A percentile compares a stretch with the other conserved stretches of the same genome.
Conservation (phyloP, 1,140 invertebrate species). For the Aphelinus atriplicis region DNA sequence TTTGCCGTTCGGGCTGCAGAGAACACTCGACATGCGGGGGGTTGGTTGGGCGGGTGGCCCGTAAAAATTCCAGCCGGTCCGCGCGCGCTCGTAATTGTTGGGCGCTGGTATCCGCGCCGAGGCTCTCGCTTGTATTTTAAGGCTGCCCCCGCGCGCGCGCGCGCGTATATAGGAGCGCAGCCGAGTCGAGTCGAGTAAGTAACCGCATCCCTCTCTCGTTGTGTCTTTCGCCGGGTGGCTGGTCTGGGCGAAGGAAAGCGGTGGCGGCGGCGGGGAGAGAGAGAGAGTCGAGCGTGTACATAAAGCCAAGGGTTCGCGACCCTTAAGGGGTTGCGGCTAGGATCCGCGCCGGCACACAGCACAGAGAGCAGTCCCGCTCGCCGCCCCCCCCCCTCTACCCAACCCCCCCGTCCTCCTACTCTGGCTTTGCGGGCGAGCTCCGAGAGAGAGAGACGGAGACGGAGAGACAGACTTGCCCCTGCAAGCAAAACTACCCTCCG, state of each 20-base stretch:
- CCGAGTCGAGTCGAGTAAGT: not conserved
- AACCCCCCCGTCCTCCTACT: constrained; percentile 26
- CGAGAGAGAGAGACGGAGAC: too few relatives aligned
- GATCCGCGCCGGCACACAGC: constrained; percentile 50
- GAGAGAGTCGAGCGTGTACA: constrained; percentile 49
- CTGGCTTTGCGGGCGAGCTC: constrained; percentile 38
- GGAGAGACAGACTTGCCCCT: not conserved
- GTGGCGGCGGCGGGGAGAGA: not conserved
- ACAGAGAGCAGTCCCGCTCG: not conserved
- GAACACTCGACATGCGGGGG: too few relatives aligned
- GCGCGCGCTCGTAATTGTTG: constrained; percentile 57
- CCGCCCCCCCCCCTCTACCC: not conserved
- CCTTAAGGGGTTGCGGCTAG: constrained; percentile 68
- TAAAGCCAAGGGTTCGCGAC: constrained; percentile 61
- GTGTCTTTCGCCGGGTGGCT: not conserved
- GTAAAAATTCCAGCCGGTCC: constrained; percentile 56
- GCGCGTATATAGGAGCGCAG: not conserved
- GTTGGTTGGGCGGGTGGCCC: constrained; percentile 15
- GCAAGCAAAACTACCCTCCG: constrained; percentile 51
- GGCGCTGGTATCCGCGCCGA: constrained; percentile 17
- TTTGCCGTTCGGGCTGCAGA: too few relatives aligned
- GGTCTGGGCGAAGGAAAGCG: not conserved
- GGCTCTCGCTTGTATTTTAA: constrained; percentile 59
- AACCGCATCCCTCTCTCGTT: constrained; percentile 26
- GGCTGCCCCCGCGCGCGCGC: constrained; percentile 41